Percentiles rank a stretch among this genome's conserved stretches.
These are phyloP conservation scores for Catocala fraxini DNA, from an alignment of 2,888 invertebrate species.

Conservation along the genomic window DNA sequence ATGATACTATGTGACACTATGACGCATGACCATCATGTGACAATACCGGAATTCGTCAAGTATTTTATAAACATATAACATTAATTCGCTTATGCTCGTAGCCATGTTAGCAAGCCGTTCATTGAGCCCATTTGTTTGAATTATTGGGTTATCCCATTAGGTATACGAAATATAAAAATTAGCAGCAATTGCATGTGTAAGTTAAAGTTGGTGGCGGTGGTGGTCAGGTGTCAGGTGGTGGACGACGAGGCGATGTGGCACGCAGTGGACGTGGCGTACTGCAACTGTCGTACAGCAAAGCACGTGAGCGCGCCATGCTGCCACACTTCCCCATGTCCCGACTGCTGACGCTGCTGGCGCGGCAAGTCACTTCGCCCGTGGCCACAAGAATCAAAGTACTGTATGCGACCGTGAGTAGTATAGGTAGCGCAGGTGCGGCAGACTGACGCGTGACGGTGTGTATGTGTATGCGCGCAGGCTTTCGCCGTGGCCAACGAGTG, in stretches of 20 bases:
- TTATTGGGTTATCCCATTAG: no score
- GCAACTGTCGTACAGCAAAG: neutral
- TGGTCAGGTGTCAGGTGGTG: neutral
- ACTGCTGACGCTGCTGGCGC: slow-evolving; percentile 61
- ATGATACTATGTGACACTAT: no score
- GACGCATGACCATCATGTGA: no score
- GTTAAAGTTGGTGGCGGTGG: no score
- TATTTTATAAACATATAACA: no score
- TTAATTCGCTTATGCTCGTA: no score
- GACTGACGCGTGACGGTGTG: neutral
- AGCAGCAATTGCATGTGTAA: no score
- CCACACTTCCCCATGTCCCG: slow-evolving; percentile 64
- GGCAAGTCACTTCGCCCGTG: slow-evolving; percentile 62
- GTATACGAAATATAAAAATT: no score
- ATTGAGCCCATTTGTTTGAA: no score
- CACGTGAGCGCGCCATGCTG: slow-evolving; percentile 25
- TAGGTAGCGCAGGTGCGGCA: neutral
- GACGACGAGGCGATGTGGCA: neutral
- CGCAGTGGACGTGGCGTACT: neutral
- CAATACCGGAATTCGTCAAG: no score
- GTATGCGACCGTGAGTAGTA: neutral
- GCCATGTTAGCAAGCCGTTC: no score
- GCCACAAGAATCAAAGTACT: slow-evolving; percentile 60
- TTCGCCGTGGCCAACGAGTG: slow-evolving; percentile 55
- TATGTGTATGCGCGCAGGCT: slow-evolving; percentile 37